Conservation (phyloP, 2,888 invertebrate species). For the Timema cristinae region DNA sequence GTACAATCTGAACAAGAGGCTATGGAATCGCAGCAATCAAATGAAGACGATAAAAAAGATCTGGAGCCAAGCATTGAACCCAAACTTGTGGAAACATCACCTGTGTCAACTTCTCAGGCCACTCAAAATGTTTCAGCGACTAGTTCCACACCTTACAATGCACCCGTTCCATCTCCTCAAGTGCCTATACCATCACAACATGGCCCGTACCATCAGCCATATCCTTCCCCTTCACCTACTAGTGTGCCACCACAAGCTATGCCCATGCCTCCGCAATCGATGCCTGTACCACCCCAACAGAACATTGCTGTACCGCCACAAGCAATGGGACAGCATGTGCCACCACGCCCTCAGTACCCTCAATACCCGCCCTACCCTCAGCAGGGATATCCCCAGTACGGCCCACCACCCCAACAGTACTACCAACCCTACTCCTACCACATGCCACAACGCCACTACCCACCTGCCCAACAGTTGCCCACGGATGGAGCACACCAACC, state of each 20-base stretch:
- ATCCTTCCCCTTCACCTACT: not conserved
- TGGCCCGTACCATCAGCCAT: slow-evolving; percentile 21
- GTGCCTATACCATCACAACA: slow-evolving; percentile 13
- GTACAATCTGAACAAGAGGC: slow-evolving; percentile 19
- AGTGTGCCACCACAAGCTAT: slow-evolving; percentile 17
- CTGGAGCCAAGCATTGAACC: slow-evolving; percentile 27
- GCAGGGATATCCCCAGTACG: slow-evolving; percentile 28
- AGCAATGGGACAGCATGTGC: slow-evolving; percentile 37
- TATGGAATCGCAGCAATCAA: slow-evolving; percentile 1
- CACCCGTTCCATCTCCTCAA: slow-evolving; percentile 1
- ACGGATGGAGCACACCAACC: slow-evolving; percentile 20
- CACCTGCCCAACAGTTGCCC: slow-evolving; percentile 23
- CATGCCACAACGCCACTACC: slow-evolving; percentile 28
- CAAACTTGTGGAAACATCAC: slow-evolving; percentile 22
- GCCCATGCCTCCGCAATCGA: slow-evolving; percentile 39
- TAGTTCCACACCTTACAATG: not conserved
- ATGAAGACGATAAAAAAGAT: slow-evolving; percentile 2
- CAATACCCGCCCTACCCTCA: slow-evolving; percentile 44
- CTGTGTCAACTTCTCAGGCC: slow-evolving; percentile 18
- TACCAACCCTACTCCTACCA: slow-evolving; percentile 31
- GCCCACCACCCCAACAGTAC: slow-evolving; percentile 28
- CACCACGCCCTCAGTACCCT: slow-evolving; percentile 49
- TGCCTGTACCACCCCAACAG: too few relatives aligned
- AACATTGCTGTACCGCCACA: too few relatives aligned
- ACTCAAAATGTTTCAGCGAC: slow-evolving; percentile 39